A percentile compares a stretch with the other conserved stretches of the same genome.
phyloP scores from a whole-genome alignment of 1,140 invertebrate genomes.

The Helicoverpa zea region DNA sequence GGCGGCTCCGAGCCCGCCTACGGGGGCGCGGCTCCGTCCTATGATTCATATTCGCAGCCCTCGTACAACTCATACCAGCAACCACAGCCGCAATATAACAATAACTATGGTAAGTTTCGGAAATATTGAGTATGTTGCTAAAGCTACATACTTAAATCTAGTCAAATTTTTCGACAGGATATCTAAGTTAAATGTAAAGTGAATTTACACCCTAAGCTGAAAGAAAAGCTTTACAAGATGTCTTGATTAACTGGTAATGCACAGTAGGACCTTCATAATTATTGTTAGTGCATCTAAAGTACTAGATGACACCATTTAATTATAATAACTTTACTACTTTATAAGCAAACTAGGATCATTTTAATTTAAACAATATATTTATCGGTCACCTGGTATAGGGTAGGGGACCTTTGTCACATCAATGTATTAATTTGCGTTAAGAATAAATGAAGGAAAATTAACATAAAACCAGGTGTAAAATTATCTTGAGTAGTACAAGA shows the following conservation, averaged over 20 bases:
- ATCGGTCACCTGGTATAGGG: background rate
- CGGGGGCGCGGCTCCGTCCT: conserved; percentile 70
- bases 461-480: background rate
- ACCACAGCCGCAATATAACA: conserved; percentile 72
- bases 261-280: too few relatives aligned
- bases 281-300: too few relatives aligned
- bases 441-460: background rate
- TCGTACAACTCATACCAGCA: conserved; percentile 78
- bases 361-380: background rate
- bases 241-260: too few relatives aligned
- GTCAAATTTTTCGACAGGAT: background rate
- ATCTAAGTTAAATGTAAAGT: background rate
- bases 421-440: background rate
- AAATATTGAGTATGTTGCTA: conserved; percentile 17
- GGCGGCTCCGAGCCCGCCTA: conserved; percentile 73
- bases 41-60: conserved; percentile 78
- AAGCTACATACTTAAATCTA: conserved; percentile 1
- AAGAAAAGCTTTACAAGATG: background rate
- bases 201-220: background rate
- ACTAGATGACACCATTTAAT: too few relatives aligned
- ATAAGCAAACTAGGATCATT: too few relatives aligned
- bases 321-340: too few relatives aligned
- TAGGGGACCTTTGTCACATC: background rate
- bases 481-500: too few relatives aligned
- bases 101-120: conserved; percentile 75